phyloP scores from a whole-genome alignment of 2,797 vertebrate species.

The Hapalemur alaotrensis region DNA sequence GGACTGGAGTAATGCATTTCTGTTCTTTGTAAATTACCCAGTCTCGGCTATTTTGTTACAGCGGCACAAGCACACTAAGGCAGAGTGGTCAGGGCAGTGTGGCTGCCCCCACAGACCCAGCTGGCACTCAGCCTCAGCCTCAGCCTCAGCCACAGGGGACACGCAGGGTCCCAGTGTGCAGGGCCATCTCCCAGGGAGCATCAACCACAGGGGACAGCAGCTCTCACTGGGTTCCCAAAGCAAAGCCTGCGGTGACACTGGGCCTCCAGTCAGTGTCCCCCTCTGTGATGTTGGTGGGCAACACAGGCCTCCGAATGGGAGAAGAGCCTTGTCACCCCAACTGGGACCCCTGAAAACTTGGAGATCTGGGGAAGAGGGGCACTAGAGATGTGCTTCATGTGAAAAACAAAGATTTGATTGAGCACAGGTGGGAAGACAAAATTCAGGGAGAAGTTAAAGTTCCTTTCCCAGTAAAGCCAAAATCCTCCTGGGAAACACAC shows the following conservation, averaged over 20 bases:
- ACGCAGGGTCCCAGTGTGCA: no score
- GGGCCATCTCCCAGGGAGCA: no score
- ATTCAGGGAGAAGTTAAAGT: background rate
- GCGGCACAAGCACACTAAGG: no score
- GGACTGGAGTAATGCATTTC: background rate
- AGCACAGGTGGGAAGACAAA: no score
- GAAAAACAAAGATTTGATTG: background rate
- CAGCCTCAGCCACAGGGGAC: no score
- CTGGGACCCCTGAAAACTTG: no score
- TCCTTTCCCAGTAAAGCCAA: no score
- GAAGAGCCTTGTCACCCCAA: background rate
- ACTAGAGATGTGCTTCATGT: background rate
- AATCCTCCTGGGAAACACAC: accelerated
- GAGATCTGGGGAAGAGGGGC: background rate
- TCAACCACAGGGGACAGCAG: no score
- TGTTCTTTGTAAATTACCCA: background rate
- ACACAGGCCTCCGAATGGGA: background rate
- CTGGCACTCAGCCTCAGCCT: no score
- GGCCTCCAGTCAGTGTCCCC: background rate
- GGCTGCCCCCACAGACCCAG: no score
- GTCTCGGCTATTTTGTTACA: background rate
- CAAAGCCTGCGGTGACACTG: no score
- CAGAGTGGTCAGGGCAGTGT: background rate
- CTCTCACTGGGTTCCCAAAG: background rate
- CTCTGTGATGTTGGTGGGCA: accelerated